Base-by-base conservation (phyloP, 2,113 vertebrate species). In the Etheostoma cragini region DNA sequence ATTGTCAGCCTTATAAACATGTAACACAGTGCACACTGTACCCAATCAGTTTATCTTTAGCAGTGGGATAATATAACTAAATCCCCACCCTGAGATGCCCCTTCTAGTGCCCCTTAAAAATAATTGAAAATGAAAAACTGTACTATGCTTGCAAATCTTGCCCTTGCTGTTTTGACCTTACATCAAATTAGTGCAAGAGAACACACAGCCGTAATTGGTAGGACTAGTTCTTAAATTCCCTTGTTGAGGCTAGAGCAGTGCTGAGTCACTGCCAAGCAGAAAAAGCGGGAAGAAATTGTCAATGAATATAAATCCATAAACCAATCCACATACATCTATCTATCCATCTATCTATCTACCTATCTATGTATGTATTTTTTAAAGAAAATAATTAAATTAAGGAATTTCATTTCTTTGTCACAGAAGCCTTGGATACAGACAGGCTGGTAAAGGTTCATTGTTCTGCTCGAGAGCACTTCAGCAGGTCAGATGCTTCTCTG, bases 221-320 rank as follows among this genome's bases (percentile, higher is more conserved):
- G 45, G 67, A 73, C 50, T 12, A 82, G 47, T 57, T 82, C 53
- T 30, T 72, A 47, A 81, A 74, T 83, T 50, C 72, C 65, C 64
- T 71, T 0, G 15, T 26, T 76, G 78, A 75, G 46, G 67, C 65
- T 66, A 76, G 74, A 73, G 67, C 54, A 67, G 7, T 62, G 79
- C 83, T 81, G 81, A 85, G 73, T 89, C 86, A 86, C 53, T 53
- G 70, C 50, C 50, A 58, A 69, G 65, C 68, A 67, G 60, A 26
- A 78, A 72, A 42, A 35, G 47, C 12, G 49, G 24, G 21, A 6
- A 45, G 5, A 60, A 22, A 69, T 49, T 0, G 50, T 65, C 33
- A 52, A 10, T 26, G 46, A 24, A 42, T 17, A 62, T 10, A 57
- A 21, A 84, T 50, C 38, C 17, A 74, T 19, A 17, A 26, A 71